Conservation (phyloP, 2,113 vertebrate species). For the Vidua chalybeata region DNA sequence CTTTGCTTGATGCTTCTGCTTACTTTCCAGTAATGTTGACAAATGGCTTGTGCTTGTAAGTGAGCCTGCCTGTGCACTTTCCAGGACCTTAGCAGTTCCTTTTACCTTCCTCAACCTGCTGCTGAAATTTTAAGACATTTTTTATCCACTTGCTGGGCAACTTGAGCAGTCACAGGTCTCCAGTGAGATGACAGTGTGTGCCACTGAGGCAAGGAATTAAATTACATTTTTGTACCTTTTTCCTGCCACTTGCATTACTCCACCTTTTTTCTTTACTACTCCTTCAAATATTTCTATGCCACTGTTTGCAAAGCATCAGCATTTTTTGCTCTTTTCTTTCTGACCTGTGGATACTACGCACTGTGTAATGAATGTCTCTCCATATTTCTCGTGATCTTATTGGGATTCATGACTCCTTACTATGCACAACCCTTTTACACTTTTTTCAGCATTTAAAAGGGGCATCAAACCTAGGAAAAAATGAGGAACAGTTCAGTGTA, state of each 20-base stretch:
- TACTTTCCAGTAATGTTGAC: neutral
- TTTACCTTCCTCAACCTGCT: neutral
- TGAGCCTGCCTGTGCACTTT: neutral
- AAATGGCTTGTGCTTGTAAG: neutral
- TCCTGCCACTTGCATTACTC: neutral
- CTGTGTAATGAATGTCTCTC: neutral
- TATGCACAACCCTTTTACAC: neutral
- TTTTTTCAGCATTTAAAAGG: neutral
- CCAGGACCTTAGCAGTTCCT: neutral
- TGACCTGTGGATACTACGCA: neutral
- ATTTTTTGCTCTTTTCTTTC: neutral
- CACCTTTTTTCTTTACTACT: neutral
- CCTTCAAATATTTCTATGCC: neutral
- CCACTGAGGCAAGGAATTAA: neutral
- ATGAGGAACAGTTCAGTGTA: neutral
- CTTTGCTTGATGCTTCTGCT: neutral
- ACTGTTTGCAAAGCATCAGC: neutral
- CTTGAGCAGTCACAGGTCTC: neutral
- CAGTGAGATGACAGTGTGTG: fast-evolving
- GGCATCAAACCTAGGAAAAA: neutral
- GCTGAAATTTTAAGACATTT: neutral
- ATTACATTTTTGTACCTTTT: neutral
- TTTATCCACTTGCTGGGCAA: neutral
- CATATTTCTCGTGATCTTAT: neutral
- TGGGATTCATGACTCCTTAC: neutral